Percentiles rank a stretch among this genome's conserved stretches.
Conservation (phyloP, 2,888 invertebrate genomes). For the Lamellibrachia satsuma region DNA sequence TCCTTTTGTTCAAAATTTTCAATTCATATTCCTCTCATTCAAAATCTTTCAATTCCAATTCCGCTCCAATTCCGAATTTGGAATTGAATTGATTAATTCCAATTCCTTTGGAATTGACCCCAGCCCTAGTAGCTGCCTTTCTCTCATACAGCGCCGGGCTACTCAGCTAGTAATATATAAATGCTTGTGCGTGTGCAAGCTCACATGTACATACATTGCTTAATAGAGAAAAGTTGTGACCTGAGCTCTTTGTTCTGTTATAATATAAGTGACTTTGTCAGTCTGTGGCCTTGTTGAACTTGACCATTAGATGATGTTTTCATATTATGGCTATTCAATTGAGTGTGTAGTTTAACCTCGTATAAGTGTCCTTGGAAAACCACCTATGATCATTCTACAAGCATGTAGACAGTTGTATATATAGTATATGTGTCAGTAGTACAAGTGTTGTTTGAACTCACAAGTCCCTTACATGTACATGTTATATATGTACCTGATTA, state of each 20-base stretch:
- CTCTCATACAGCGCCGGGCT: no score
- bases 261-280: background rate
- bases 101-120: no score
- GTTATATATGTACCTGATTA: background rate
- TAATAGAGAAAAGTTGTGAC: background rate
- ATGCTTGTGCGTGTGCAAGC: no score
- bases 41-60: no score
- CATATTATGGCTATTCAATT: background rate
- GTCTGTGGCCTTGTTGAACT: background rate
- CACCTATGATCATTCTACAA: background rate
- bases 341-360: background rate
- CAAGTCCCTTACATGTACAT: background rate
- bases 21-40: no score
- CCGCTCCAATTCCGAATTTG: no score
- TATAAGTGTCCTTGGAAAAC: background rate
- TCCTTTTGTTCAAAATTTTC: no score
- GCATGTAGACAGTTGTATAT: background rate
- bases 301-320: background rate
- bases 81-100: no score
- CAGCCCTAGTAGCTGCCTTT: no score
- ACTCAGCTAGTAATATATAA: no score
- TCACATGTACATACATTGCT: no score
- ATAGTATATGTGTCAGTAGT: background rate
- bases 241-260: background rate
- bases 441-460: background rate